Evolutionary conservation across 1,140 invertebrate genomes (phyloP).

Genomic region (roundworm (Caenorhabditis elegans)): WBcel235 BX284602.5:8217001-8217500

Average conservation of each 20-base stretch:
- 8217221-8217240: neutral
- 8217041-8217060: too few species aligned
- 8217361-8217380: neutral
- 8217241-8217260: constrained; percentile 16
- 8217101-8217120: too few species aligned
- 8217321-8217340: neutral
- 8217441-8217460: too few species aligned
- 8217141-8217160: too few species aligned
- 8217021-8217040: too few species aligned
- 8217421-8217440: neutral
- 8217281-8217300: constrained; percentile 18
- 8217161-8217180: too few species aligned
- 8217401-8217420: neutral
- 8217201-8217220: too few species aligned
- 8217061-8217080: too few species aligned
- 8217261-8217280: constrained; percentile 27
- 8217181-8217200: too few species aligned
- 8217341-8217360: neutral
- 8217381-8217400: neutral
- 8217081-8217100: too few species aligned
- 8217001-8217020: too few species aligned
- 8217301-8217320: neutral
- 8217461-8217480: neutral
- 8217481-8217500: neutral
- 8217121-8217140: too few species aligned